Evolutionary conservation across 2,113 vertebrate species (phyloP).

Genomic region (Triplophysa rosa): DNA sequence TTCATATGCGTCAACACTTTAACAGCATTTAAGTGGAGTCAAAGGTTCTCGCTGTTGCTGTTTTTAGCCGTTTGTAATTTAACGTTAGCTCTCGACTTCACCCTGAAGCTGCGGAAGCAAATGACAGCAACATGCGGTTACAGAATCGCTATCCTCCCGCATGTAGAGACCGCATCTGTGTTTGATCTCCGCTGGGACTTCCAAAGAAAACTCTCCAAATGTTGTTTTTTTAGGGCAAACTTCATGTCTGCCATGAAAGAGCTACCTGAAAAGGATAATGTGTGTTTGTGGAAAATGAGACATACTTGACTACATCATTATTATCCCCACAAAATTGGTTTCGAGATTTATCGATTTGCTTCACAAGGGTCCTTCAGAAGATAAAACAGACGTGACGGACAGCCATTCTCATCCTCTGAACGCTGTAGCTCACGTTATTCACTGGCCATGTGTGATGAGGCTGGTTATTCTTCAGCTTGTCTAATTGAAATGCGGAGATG

Average conservation of each 20-base stretch:
- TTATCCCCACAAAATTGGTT: conserved; percentile 47
- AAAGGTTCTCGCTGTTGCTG: conserved; percentile 10
- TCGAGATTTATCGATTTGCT: conserved; percentile 45
- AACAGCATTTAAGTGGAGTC: conserved; percentile 29
- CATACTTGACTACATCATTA: conserved; percentile 19
- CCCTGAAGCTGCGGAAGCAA: background rate
- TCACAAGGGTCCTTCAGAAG: conserved; percentile 34
- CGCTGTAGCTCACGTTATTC: conserved; percentile 11
- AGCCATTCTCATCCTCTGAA: conserved; percentile 6
- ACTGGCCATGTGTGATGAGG: background rate
- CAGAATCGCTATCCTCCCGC: background rate
- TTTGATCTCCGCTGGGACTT: conserved; percentile 10
- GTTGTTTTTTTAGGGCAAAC: too few relatives aligned
- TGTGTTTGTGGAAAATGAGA: conserved; percentile 29
- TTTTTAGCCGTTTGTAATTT: conserved; percentile 28
- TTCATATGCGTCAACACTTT: conserved; percentile 10
- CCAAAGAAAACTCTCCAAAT: background rate
- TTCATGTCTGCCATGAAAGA: background rate
- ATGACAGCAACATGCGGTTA: conserved; percentile 5
- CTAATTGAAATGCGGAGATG: conserved; percentile 28
- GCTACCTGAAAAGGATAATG: conserved; percentile 26
- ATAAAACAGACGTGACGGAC: conserved; percentile 38
- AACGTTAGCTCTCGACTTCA: conserved; percentile 9
- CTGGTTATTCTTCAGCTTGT: conserved; percentile 4
- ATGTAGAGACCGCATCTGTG: conserved; percentile 31